Conservation (phyloP, 2,113 vertebrate genomes). For the Thamnophis sirtalis region DNA sequence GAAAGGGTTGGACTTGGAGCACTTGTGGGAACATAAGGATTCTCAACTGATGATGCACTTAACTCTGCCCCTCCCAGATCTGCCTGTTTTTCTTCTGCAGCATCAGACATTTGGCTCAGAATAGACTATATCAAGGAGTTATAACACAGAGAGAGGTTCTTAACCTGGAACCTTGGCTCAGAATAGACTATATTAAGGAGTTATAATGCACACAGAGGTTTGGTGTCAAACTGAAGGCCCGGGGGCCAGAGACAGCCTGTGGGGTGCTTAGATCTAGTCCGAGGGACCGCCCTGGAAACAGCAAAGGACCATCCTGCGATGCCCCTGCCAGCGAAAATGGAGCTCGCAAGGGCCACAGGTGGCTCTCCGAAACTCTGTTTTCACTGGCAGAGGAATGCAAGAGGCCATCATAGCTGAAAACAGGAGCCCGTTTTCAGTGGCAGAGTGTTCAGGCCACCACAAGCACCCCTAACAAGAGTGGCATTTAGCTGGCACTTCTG, state of each 20-base stretch:
- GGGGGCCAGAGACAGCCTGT: too few species aligned
- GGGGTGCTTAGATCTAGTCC: too few species aligned
- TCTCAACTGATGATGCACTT: neutral
- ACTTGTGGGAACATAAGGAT: neutral
- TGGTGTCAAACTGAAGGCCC: neutral
- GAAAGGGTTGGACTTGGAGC: neutral
- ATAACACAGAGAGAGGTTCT: neutral
- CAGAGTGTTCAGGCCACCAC: too few species aligned
- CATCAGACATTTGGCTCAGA: neutral
- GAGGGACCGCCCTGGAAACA: too few species aligned
- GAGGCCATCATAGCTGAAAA: too few species aligned
- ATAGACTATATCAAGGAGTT: neutral
- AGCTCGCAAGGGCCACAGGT: too few species aligned
- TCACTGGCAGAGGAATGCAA: too few species aligned
- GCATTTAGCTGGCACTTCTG: neutral
- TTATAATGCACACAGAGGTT: neutral
- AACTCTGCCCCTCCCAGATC: neutral
- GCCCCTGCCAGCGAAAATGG: too few species aligned
- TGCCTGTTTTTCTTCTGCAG: neutral
- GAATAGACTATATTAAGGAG: neutral
- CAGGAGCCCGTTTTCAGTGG: too few species aligned
- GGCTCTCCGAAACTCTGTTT: too few species aligned
- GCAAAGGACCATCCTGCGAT: too few species aligned
- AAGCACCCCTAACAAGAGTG: too few species aligned
- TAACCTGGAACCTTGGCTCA: neutral